Base-by-base conservation (phyloP, 2,113 vertebrate genomes). In the Callospermophilus lateralis region DNA sequence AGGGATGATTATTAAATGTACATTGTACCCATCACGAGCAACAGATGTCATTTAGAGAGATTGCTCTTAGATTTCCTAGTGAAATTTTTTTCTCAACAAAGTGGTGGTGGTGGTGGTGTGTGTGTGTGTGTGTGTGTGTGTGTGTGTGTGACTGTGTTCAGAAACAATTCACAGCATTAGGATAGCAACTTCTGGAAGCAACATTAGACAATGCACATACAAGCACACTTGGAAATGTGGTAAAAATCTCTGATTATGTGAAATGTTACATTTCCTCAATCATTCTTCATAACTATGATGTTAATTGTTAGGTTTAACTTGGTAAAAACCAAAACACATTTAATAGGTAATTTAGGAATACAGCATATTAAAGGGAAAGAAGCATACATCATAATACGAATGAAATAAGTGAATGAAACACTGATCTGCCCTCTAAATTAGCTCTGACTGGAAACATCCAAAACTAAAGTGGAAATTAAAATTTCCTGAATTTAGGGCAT, bases 31-130 rank as follows among this genome's bases (percentile, higher is more conserved):
- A 94, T 83, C 97, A 97, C 70, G 90, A 98, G 89, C 51, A 98
- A 37, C 37, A 93, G 61, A 17, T 53, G 65, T 86, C 86, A 97
- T 97, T 98, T 97, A 96, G 74, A 97, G 93, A 97, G 79, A 88
- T 84, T 94, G 32, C 88, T 79, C 37, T 96, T 67, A 70, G 80
- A 95, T 95, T 95, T 85, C 92, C 24, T 63, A 88, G 55, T 24
- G 76, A 67, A 74, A 90, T 72, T 26, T 32, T 70, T 74, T 53
- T 81, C 86, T 77, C 73, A 79, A 55, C 70, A 15, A 34, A 79
- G 20, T 30, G 42, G 19, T 34, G 42, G 8, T 32, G 87, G 32
- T n/a, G n/a, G n/a, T n/a, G n/a, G 45, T 55, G 26, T 37, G 39
- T 30, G 3, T 30, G 26, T 39, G 26, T 67, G 17, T 51, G 65